Base-by-base conservation (phyloP, 2,888 invertebrate genomes). In the Drosophila subquinaria region DNA sequence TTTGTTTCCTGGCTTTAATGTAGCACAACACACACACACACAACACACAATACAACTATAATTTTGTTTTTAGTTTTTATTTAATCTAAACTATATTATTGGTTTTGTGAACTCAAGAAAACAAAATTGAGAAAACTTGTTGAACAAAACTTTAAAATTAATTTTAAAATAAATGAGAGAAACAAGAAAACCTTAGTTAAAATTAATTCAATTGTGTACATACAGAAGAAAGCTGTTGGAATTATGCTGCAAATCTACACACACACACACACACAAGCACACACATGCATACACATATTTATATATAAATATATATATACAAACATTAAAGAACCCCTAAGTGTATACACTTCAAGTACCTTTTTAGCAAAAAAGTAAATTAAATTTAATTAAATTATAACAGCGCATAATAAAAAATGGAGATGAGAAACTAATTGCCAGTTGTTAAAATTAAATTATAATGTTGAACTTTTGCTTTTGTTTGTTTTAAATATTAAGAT, bases 281-380 rank as follows among this genome's bases (percentile, higher is more conserved):
- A 17, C 1, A 17, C 42, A 59, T 20, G 62, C 23, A 60, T 52
- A 53, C 10, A 64, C 27, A 48, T 20, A 38, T 53, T 43, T 43
- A 61, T 27, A 69, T 11, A 60, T 50, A 55, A 11, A 61, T 30
- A 50, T 17, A 50, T 55, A 59, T 45, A 48, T 35, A 67, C 5
- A 45, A 61, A 66, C 27, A 45, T 59, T 40, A 63, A 66, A 60
- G 40, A 70, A 69, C 52, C 61, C 75, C 71, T 77, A 82, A 88
- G 81, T 78, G 86, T 85, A 86, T 84, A 90, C 89, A 89, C 89
- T 91, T 90, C 86, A 88, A 87, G 89, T 90, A 90, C 91, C 90
- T 91, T 88, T 85, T 82, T 88, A 90, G 87, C 80, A 78, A 82
- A 86, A 45, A 36, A 60, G 52, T 56, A 67, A 64, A 70, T n/a